Evolutionary conservation across 2,113 vertebrate species (phyloP), one percentile per base, ranked within the genome.

Genomic region (Ascaphus truei): DNA sequence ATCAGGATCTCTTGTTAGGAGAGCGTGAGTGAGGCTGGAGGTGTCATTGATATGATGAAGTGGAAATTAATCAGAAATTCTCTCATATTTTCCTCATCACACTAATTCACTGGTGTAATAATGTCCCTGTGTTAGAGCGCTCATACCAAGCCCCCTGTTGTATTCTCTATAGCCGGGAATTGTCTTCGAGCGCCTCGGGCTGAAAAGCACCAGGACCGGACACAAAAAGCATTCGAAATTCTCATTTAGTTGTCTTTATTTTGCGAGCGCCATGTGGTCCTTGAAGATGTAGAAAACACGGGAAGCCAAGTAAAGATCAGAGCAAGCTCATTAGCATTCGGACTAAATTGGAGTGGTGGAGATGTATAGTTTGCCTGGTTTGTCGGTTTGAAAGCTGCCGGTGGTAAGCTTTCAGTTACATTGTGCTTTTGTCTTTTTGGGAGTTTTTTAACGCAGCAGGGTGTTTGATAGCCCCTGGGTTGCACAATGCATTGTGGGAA

Each of bases 191-290:
- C 86, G 81, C 88, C 82, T 91, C 87, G 89, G n/a, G 89, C 89
- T 96, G 94, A 95, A 95, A 96, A 92, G 93, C 92, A 88, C 89
- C 84, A 89, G 89, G 90, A 90, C 90, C 90, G 87, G 88, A 90
- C 92, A 92, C 92, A 93, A 95, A 95, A 95, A 94, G 92, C 90
- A 90, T 91, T 95, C 85, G 90, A 93, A 96, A 96, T 97, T 96
- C 95, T 98, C 96, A 97, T 96, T 96, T 98, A 95, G 93, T 93
- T 93, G 96, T 98, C 95, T 96, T 97, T 95, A 96, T 96, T 96
- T 94, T 93, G 92, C 90, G 89, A 96, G 93, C 95, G 77, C 94
- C 95, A 98, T 97, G 95, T 93, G 96, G 95, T 96, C 95, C 95
- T 98, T 96, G 96, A 97, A 96, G 96, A 95, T 95, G 95, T 91